Conservation (phyloP, 2,797 vertebrate species). For the Scyliorhinus canicula region DNA sequence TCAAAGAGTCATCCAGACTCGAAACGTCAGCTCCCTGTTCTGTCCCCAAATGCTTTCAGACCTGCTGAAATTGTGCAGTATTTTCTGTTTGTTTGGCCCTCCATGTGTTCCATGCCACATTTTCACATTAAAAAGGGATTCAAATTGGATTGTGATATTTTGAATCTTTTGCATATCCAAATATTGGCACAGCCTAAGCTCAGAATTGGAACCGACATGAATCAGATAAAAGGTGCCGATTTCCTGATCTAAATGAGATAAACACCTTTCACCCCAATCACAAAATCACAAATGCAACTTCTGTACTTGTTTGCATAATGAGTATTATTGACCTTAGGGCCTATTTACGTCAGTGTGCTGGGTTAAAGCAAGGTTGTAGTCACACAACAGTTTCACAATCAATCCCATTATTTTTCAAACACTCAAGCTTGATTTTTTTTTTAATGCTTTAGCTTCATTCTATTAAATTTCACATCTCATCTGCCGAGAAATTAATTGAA, state of each 20-base stretch:
- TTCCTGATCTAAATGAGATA: neutral
- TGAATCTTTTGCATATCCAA: conserved; percentile 16
- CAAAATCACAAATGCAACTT: neutral
- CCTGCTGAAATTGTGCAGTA: too few relatives aligned
- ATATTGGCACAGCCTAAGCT: neutral
- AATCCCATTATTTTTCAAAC: neutral
- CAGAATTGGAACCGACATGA: neutral
- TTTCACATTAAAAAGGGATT: neutral
- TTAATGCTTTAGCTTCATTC: neutral
- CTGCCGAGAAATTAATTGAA: neutral
- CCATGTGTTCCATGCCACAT: neutral
- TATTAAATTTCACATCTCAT: neutral
- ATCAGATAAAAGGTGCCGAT: conserved; percentile 10
- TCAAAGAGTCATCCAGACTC: too few relatives aligned
- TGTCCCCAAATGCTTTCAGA: too few relatives aligned
- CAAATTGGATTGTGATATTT: neutral
- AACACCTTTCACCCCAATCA: conserved; percentile 15
- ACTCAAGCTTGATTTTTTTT: neutral
- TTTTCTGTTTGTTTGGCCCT: too few relatives aligned
- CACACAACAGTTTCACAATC: neutral
- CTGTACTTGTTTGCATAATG: neutral
- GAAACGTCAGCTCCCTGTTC: too few relatives aligned
- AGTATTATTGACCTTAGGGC: neutral
- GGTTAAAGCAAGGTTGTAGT: neutral
- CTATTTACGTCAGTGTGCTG: neutral